These are phyloP conservation scores for Mus minutoides DNA, from an alignment of 2,797 vertebrate species.

Conservation along the genomic window DNA sequence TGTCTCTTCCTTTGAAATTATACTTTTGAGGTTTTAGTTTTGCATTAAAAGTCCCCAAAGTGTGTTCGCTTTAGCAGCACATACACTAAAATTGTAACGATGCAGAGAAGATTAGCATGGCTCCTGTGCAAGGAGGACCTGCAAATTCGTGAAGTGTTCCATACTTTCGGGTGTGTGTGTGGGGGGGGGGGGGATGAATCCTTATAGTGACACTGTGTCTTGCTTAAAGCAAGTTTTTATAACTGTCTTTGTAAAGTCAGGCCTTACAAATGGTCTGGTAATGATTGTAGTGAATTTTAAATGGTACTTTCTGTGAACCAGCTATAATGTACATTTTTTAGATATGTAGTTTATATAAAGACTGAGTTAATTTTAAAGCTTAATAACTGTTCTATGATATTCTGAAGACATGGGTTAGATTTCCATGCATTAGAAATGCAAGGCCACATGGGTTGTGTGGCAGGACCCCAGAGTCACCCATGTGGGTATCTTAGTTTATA, in stretches of 20 bases:
- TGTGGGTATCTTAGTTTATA: background rate
- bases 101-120: background rate
- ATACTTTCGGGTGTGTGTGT: background rate
- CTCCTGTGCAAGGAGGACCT: background rate
- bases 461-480: background rate
- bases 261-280: background rate
- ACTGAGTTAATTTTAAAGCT: background rate
- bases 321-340: background rate
- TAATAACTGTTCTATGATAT: background rate
- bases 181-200: no score
- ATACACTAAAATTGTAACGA: background rate
- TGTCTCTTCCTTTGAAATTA: background rate
- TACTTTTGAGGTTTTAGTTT: conserved; percentile 21
- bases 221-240: background rate
- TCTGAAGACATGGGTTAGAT: conserved; percentile 17
- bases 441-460: background rate
- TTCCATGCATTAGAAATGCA: conserved; percentile 5
- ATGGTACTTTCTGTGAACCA: background rate
- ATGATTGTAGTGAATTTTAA: conserved; percentile 2
- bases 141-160: background rate
- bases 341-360: background rate
- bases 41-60: conserved; percentile 13
- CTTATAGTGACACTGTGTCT: background rate
- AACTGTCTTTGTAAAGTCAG: background rate
- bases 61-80: background rate